Percentiles rank a stretch among this genome's conserved stretches.
phyloP scores from a whole-genome alignment of 2,888 invertebrate genomes.

The Oscheius onirici region DNA sequence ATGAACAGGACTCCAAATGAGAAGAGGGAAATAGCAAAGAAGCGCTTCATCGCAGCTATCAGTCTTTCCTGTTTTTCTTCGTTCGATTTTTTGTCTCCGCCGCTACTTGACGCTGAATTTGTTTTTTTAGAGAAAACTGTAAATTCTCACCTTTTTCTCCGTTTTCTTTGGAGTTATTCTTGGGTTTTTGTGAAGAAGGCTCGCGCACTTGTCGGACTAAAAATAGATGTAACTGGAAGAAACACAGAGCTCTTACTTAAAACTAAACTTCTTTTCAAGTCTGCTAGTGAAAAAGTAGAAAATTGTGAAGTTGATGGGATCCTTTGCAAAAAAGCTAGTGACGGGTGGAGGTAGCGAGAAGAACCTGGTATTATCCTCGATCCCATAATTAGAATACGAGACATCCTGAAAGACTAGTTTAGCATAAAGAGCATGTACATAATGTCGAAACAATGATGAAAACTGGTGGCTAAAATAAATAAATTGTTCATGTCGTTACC shows the following conservation, averaged over 20 bases:
- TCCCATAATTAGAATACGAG: too few species aligned
- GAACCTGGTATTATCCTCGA: too few species aligned
- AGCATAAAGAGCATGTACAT: too few species aligned
- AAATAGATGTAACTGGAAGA: not conserved
- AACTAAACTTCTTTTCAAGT: not conserved
- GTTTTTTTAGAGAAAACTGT: not conserved
- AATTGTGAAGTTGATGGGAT: not conserved
- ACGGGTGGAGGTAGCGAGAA: too few species aligned
- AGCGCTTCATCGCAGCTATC: slow-evolving; percentile 50
- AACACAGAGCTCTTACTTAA: not conserved
- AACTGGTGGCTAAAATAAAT: too few species aligned
- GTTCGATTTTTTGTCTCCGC: slow-evolving; percentile 18
- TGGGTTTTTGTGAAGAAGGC: not conserved
- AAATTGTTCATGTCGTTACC: too few species aligned
- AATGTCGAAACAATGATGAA: too few species aligned
- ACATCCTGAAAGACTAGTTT: too few species aligned
- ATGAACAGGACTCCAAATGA: slow-evolving; percentile 58
- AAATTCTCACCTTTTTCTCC: not conserved
- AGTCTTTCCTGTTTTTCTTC: slow-evolving; percentile 41
- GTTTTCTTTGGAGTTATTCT: not conserved
- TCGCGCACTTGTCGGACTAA: slow-evolving; percentile 1
- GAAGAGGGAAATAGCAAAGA: slow-evolving; percentile 57
- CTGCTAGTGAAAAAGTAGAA: not conserved
- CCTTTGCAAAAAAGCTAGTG: too few species aligned
- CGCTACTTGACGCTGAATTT: not conserved